phyloP scores from a whole-genome alignment of 2,888 invertebrate genomes.

The Cotesia congregata region DNA sequence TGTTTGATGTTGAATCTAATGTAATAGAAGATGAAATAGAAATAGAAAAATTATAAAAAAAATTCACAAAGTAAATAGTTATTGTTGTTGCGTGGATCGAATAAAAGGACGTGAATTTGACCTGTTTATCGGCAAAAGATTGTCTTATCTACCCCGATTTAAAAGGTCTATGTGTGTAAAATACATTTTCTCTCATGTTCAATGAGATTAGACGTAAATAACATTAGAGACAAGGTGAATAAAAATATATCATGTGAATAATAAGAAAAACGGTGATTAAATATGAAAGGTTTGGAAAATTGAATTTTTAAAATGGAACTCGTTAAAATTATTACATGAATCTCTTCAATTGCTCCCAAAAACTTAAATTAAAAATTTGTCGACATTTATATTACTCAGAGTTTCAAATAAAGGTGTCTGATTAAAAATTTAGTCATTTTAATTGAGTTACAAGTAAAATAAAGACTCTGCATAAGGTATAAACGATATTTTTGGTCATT shows the following conservation, averaged over 20 bases:
- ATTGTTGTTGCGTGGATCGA: neutral
- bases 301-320: no score
- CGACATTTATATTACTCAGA: no score
- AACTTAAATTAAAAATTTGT: no score
- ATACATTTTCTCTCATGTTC: neutral
- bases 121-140: neutral
- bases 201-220: neutral
- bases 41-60: neutral
- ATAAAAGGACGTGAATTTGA: slow-evolving; percentile 9
- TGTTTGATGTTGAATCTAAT: neutral
- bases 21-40: neutral
- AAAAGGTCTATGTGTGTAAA: neutral
- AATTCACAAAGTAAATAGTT: neutral
- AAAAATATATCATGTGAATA: neutral
- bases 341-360: no score
- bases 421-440: no score
- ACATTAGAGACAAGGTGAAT: neutral
- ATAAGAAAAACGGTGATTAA: no score
- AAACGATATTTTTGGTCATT: no score
- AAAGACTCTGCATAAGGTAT: no score
- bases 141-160: slow-evolving; percentile 9
- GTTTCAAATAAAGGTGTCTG: no score
- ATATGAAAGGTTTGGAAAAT: no score
- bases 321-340: no score
- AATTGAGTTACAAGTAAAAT: no score